Evolutionary conservation across 92 coral and sea anemone genomes (phyloP).

Genomic region (Phenganax stokvisi): DNA sequence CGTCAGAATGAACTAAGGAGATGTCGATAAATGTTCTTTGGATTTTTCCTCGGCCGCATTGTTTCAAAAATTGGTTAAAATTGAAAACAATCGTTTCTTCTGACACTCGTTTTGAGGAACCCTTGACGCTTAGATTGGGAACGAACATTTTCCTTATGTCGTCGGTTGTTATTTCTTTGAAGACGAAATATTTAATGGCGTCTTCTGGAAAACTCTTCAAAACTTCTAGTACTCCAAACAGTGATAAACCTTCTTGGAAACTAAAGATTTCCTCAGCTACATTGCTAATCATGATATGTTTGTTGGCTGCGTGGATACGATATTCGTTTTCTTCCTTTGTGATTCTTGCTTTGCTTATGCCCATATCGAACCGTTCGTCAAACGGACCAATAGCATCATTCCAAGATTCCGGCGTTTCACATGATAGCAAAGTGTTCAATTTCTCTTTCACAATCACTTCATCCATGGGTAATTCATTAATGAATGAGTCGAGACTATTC

Average conservation of each 20-base stretch:
- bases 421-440: slow-evolving; percentile 30
- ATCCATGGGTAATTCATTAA: slow-evolving; percentile 32
- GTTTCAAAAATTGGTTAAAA: slow-evolving; percentile 47
- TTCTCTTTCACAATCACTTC: slow-evolving; percentile 31
- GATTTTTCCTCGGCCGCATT: slow-evolving; percentile 28
- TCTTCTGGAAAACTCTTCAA: slow-evolving; percentile 30
- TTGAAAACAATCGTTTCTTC: slow-evolving; percentile 45
- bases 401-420: slow-evolving; percentile 34
- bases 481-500: background rate
- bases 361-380: slow-evolving; percentile 52
- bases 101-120: slow-evolving; percentile 35
- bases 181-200: slow-evolving; percentile 15
- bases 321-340: slow-evolving; percentile 36
- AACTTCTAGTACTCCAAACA: slow-evolving; percentile 48
- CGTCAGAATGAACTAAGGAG: slow-evolving; percentile 8
- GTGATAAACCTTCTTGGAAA: slow-evolving; percentile 46
- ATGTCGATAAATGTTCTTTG: slow-evolving; percentile 33
- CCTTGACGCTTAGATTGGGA: slow-evolving; percentile 21
- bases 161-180: background rate
- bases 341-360: slow-evolving; percentile 41
- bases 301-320: slow-evolving; percentile 24
- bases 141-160: slow-evolving; percentile 27
- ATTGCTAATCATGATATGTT: slow-evolving; percentile 40
- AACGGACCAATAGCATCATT: slow-evolving; percentile 34
- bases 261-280: slow-evolving; percentile 40